These are phyloP conservation scores for Tyrannus savana DNA, from an alignment of 2,113 vertebrate species.

Conservation along the genomic window DNA sequence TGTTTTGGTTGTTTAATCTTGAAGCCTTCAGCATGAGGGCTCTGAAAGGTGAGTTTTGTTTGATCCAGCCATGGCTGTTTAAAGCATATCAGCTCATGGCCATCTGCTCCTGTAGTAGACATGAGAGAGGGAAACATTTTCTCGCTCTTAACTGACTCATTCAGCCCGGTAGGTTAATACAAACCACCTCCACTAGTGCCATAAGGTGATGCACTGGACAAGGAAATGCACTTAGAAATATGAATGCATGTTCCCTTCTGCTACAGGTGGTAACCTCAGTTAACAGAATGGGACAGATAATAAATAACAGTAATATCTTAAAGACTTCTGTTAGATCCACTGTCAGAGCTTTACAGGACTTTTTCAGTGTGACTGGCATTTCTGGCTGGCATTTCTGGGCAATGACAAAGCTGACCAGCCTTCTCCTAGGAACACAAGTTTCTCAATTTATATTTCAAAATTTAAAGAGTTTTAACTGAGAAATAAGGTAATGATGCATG, in stretches of 20 bases:
- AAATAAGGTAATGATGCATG: not conserved
- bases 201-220: not conserved
- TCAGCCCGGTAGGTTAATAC: not conserved
- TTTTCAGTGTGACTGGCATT: not conserved
- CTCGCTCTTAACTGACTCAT: not conserved
- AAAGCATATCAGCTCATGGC: not conserved
- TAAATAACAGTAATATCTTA: not conserved
- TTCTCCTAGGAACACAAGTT: not conserved
- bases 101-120: not conserved
- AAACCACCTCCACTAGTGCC: not conserved
- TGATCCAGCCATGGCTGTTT: not conserved
- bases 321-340: not conserved
- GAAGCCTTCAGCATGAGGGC: slow-evolving; percentile 22
- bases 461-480: not conserved
- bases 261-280: not conserved
- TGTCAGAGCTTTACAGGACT: not conserved
- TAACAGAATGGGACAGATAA: not conserved
- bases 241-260: not conserved
- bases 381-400: not conserved
- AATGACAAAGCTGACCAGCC: not conserved
- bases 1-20: slow-evolving; percentile 25
- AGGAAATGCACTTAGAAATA: not conserved
- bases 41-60: slow-evolving; percentile 47
- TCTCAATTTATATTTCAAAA: not conserved
- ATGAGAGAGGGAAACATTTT: not conserved